A percentile compares a stretch with the other conserved stretches of the same genome.
phyloP scores from a whole-genome alignment of 2,888 invertebrate genomes.

The Pomacea canaliculata region DNA sequence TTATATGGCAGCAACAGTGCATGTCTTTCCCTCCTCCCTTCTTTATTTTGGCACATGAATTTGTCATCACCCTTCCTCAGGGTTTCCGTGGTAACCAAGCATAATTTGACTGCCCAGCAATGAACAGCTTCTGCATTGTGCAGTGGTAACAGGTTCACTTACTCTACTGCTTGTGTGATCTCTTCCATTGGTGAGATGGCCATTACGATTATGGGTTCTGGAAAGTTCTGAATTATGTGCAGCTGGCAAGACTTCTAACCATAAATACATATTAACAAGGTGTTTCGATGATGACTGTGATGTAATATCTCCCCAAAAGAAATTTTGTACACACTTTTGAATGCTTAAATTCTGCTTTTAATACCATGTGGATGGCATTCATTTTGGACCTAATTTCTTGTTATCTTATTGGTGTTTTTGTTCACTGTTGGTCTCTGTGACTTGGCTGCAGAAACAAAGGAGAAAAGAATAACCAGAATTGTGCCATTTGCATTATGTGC shows the following conservation, averaged over 20 bases:
- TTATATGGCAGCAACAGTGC: neutral
- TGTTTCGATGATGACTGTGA: neutral
- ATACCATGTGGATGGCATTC: neutral
- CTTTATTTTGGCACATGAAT: neutral
- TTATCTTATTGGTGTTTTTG: neutral
- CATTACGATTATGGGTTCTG: conserved; percentile 11
- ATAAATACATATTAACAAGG: neutral
- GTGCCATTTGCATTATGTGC: neutral
- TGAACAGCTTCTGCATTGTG: conserved; percentile 1
- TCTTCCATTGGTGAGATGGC: conserved; percentile 23
- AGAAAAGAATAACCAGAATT: neutral
- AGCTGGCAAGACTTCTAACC: conserved; percentile 7
- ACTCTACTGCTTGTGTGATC: too few relatives aligned
- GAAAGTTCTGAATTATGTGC: neutral
- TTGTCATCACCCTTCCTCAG: neutral
- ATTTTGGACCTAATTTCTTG: too few relatives aligned
- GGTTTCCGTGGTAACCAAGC: neutral
- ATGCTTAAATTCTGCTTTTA: neutral
- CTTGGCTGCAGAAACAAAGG: neutral
- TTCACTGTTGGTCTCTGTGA: conserved; percentile 16
- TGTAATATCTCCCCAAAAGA: conserved; percentile 14
- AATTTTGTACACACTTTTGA: conserved; percentile 13
- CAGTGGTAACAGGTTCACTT: neutral
- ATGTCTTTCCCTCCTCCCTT: neutral
- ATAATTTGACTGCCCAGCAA: conserved; percentile 13